Base-by-base conservation (phyloP, 2,888 invertebrate species). In the Adela reaumurella region DNA sequence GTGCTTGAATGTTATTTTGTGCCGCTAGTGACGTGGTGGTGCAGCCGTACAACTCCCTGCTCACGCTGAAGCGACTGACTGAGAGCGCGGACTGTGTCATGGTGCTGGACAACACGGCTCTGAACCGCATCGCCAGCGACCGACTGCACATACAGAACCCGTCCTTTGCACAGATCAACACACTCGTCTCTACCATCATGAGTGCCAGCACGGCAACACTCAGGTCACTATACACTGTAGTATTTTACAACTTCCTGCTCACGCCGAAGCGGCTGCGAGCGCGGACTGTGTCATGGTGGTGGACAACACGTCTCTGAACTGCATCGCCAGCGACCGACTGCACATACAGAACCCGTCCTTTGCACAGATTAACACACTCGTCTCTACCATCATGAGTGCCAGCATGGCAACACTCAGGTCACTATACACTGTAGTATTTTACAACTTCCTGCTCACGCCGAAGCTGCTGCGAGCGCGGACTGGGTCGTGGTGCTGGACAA, bases 311-410 rank as follows among this genome's bases (percentile, higher is more conserved):
- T 98, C 98, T 1, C 78, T 99, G 43, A 96, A 98, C 76, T 83
- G 94, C 53, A 94, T 94, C 58, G 95, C 95, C 18, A 88, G 90
- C 8, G 97, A 98, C 64, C 84, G 97, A 45, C 83, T 99, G 20
- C 96, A 94, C 61, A 94, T 98, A 61, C 90, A 95, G 67, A 97
- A 95, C 68, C 97, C 98, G 0, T 92, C 94, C 1, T 97, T 98
- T 64, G 88, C 93, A 17, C 97, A 99, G 74, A 97, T 99, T 59
- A 99, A 99, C 70, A 92, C 93, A 42, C 82, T 99, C 50, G 97
- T 98, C 0, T 97, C 97, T 11, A 97, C 96, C 2, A 98, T 99
- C 47, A 98, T 99, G 98, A 96, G 97, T 28, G 95, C 96, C 29
- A 94, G 94, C 57, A 99, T 98, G 1, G 92, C 97, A 10, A 97